These are phyloP conservation scores for Meteorus cinctellus DNA, from an alignment of 2,888 invertebrate species.

Conservation along the genomic window DNA sequence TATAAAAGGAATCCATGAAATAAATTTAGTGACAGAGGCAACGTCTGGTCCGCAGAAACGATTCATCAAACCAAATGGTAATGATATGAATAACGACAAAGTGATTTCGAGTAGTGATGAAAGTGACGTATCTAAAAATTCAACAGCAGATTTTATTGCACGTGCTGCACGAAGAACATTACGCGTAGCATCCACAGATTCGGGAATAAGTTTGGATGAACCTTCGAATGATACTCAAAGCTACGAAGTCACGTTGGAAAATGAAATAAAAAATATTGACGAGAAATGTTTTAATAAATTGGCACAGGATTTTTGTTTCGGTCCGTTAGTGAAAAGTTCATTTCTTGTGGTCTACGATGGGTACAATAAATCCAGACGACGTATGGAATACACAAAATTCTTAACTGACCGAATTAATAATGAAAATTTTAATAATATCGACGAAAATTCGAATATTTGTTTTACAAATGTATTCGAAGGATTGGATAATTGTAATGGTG, in stretches of 20 bases:
- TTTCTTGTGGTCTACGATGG: constrained; percentile 43
- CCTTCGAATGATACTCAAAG: constrained; percentile 4
- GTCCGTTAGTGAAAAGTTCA: constrained; percentile 36
- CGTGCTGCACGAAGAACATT: not conserved
- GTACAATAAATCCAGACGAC: constrained; percentile 35
- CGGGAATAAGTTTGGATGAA: not conserved
- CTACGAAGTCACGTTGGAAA: not conserved
- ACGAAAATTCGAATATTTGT: not conserved
- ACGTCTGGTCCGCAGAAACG: not conserved
- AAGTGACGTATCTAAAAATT: not conserved
- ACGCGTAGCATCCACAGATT: constrained; percentile 22
- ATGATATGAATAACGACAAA: not conserved
- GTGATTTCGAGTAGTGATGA: not conserved
- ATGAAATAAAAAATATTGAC: not conserved
- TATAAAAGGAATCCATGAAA: not conserved
- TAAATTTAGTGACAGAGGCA: not conserved
- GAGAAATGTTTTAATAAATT: constrained; percentile 39
- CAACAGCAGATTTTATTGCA: not conserved
- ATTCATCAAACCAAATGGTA: not conserved
- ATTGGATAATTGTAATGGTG: not conserved
- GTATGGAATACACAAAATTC: constrained; percentile 44
- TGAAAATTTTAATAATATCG: not conserved
- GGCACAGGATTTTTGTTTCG: constrained; percentile 47
- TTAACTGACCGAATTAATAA: not conserved
- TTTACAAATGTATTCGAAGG: not conserved